Evolutionary conservation across 1,140 invertebrate species (phyloP), one percentile per base, ranked within the genome.

Genomic region (Pogonognathellus flavescens): DNA sequence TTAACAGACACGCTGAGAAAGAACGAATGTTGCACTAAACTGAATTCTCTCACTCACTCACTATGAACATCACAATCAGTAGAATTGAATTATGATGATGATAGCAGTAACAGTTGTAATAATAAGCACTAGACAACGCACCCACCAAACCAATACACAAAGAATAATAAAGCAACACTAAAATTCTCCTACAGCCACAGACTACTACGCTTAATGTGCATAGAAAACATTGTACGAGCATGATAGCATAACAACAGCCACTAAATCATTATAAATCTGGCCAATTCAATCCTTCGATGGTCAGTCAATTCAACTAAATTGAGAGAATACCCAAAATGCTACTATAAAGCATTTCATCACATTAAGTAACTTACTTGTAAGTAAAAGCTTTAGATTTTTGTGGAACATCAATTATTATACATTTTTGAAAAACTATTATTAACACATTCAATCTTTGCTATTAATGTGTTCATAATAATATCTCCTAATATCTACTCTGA

Each of bases 161-260:
- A 76, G 70, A 76, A 76, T 76, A 76, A 76, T 76, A 76, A 76
- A 66, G 62, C 20, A 66, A 66, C 62, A 66, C 62, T 66, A 66
- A 9, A 31, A 20, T 25, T 13, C 25, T 66, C 62, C 22, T 6
- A 59, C 6, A 25, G 20, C 60, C 20, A 7, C 18, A 66, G 62
- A 62, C 31, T 41, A 41, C 6, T 1, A 41, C 31, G 1, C 31
- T 41, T 41, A n/a, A 6, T 41, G 31, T 41, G 2, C 31, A 41
- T 41, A 41, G 31, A 41, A 41, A 41, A 41, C 31, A 41, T 41
- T 41, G 31, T 41, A 41, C 2, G 31, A 3, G 31, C 31, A 41
- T 41, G 31, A 41, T 41, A 41, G 31, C 31, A 41, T 6, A 41
- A 41, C 31, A 41, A 41, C 31, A 41, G 31, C 31, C 31, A 41